Evolutionary conservation across 2,888 invertebrate species (phyloP), one percentile per base, ranked within the genome.

Genomic region (Biston stratarius): DNA sequence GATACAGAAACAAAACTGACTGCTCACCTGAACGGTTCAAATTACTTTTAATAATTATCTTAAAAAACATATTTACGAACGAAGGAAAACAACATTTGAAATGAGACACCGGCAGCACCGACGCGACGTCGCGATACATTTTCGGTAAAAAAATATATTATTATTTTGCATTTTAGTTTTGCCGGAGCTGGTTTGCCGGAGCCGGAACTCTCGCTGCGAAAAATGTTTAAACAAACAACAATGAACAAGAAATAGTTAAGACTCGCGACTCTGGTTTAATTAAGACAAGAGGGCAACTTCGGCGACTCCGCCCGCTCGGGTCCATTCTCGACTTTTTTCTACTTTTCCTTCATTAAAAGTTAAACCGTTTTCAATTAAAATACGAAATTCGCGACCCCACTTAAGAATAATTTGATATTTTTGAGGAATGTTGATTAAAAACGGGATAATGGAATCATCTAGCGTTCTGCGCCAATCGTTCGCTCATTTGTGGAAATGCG

Each of bases 331-430:
- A 83, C 78, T 82, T 86, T 83, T 81, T 78, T 79, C 48, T 80
- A 80, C 83, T 81, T 78, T 55, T 68, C 78, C 82, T 83, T 87
- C 85, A 84, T 88, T 87, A 88, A 88, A 89, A 88, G 83, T 88
- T 86, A 72, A 83, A 84, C 77, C 77, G 79, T 80, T 85, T 86
- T 87, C 87, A 87, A 88, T 88, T 87, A 87, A 87, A 87, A 84
- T 80, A 77, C 74, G 74, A 81, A 82, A 74, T 66, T 66, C 61
- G 66, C 64, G 70, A 69, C 70, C 72, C 74, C 70, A 70, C 70
- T 74, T 67, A 64, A 66, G 61, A 71, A 68, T 74, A 74, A 74
- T 71, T 70, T 72, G 69, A 71, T 72, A 74, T 74, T 74, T 67
- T 72, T 70, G 47, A 64, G 55, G 71, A 71, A 67, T 69, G 67